phyloP scores from a whole-genome alignment of 2,113 vertebrate genomes.

The Corythornis cristatus region DNA sequence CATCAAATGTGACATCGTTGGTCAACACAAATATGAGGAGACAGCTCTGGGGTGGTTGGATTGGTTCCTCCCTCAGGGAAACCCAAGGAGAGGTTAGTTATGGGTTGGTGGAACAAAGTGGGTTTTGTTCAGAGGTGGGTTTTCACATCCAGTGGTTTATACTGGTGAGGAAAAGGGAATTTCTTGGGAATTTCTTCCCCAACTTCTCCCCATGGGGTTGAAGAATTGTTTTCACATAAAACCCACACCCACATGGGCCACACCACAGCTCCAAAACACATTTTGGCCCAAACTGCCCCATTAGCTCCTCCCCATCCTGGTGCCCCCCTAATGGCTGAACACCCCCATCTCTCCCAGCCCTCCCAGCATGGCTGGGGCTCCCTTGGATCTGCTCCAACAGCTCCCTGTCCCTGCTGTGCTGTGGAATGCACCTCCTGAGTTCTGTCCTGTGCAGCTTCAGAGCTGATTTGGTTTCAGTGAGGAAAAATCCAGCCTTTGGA shows the following conservation, averaged over 20 bases:
- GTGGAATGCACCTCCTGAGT: too few relatives aligned
- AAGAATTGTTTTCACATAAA: not conserved
- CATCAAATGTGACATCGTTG: fast-evolving
- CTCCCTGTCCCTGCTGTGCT: too few relatives aligned
- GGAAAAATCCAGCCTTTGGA: fast-evolving
- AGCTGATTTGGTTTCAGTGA: not conserved
- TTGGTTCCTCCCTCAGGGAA: not conserved
- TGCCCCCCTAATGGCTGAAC: too few relatives aligned
- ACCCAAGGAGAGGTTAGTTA: not conserved
- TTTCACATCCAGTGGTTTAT: not conserved
- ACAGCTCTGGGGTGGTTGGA: not conserved
- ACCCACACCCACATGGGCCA: not conserved
- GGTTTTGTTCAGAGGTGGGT: not conserved
- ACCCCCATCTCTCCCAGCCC: too few relatives aligned
- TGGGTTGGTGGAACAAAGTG: fast-evolving
- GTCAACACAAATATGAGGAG: not conserved
- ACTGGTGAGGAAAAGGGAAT: not conserved
- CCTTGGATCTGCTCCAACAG: too few relatives aligned
- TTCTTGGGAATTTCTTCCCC: too few relatives aligned
- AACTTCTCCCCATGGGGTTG: too few relatives aligned
- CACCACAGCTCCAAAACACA: not conserved
- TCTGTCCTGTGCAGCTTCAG: fast-evolving
- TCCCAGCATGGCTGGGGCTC: too few relatives aligned
- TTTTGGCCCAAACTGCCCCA: not conserved
- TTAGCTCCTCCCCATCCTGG: not conserved